Evolutionary conservation across 2,888 invertebrate species (phyloP).

Genomic region (Ligdia adustata): DNA sequence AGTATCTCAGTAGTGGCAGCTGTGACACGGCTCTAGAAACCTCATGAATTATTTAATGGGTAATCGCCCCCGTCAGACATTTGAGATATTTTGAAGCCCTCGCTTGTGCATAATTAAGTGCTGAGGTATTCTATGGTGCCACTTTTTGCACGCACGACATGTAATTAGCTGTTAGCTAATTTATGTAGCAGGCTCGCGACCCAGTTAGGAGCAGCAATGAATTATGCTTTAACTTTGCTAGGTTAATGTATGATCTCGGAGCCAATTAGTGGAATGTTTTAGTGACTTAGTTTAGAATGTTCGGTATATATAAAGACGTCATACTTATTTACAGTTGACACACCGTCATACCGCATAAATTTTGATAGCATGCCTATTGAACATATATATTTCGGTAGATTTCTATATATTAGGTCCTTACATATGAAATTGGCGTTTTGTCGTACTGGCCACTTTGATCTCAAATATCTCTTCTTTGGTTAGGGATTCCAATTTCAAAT

Average conservation of each 20-base stretch:
- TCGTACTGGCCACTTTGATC: too few species aligned
- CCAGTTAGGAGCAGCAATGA: slow-evolving; percentile 32
- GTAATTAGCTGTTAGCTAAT: slow-evolving; percentile 48
- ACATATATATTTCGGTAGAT: too few species aligned
- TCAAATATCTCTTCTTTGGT: too few species aligned
- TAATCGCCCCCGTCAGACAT: slow-evolving; percentile 64
- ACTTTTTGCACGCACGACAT: slow-evolving; percentile 31
- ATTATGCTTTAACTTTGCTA: slow-evolving; percentile 17
- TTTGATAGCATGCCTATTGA: too few species aligned
- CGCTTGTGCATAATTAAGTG: slow-evolving; percentile 67
- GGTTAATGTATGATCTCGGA: slow-evolving; percentile 13
- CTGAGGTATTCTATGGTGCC: slow-evolving; percentile 25
- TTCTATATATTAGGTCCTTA: too few species aligned
- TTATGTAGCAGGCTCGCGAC: slow-evolving; percentile 39
- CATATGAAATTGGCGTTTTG: too few species aligned
- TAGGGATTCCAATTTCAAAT: too few species aligned
- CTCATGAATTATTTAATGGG: slow-evolving; percentile 75
- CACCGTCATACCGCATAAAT: too few species aligned
- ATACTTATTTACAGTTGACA: too few species aligned
- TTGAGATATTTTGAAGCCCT: slow-evolving; percentile 74
- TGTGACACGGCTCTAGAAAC: slow-evolving; percentile 59
- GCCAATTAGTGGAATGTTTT: slow-evolving; percentile 7
- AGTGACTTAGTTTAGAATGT: not conserved
- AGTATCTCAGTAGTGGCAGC: slow-evolving; percentile 52
- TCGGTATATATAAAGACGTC: too few species aligned